Evolutionary conservation across 1,140 invertebrate species (phyloP).

Genomic region (Vanessa atalanta): DNA sequence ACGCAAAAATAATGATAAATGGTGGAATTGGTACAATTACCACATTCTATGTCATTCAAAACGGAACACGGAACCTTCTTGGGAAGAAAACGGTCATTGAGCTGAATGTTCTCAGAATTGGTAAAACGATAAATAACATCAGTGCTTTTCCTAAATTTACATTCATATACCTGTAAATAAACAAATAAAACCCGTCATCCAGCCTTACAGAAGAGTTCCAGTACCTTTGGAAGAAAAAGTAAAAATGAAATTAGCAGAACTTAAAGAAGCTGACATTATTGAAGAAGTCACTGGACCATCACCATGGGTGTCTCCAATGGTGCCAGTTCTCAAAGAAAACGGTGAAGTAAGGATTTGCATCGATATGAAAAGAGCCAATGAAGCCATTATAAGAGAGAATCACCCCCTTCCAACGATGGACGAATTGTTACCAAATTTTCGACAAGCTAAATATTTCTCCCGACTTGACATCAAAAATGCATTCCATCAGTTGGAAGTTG

Average conservation of each 20-base stretch:
- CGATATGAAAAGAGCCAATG: conserved; percentile 46
- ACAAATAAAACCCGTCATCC: conserved; percentile 45
- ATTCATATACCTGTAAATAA: conserved; percentile 50
- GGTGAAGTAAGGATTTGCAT: conserved; percentile 51
- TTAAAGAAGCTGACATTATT: conserved; percentile 20
- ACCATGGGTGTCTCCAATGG: conserved; percentile 48
- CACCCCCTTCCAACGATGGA: conserved; percentile 49
- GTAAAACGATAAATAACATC: neutral
- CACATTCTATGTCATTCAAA: conserved; percentile 19
- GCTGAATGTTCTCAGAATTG: conserved; percentile 3
- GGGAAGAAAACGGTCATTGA: conserved; percentile 6
- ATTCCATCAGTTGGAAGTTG: conserved; percentile 43
- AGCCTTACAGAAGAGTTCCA: conserved; percentile 46
- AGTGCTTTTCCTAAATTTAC: conserved; percentile 24
- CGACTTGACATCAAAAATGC: conserved; percentile 48
- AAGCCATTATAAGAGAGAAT: conserved; percentile 48
- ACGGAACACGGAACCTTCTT: conserved; percentile 22
- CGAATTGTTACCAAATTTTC: conserved; percentile 37
- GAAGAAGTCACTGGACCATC: conserved; percentile 44
- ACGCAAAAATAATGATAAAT: conserved; percentile 1
- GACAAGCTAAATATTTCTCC: conserved; percentile 46
- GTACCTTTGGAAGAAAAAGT: conserved; percentile 35
- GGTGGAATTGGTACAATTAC: neutral
- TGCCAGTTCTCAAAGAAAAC: conserved; percentile 41
- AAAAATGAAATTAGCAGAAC: conserved; percentile 24